These are phyloP conservation scores for Rostratula benghalensis DNA, from an alignment of 2,113 vertebrate species.

Conservation along the genomic window DNA sequence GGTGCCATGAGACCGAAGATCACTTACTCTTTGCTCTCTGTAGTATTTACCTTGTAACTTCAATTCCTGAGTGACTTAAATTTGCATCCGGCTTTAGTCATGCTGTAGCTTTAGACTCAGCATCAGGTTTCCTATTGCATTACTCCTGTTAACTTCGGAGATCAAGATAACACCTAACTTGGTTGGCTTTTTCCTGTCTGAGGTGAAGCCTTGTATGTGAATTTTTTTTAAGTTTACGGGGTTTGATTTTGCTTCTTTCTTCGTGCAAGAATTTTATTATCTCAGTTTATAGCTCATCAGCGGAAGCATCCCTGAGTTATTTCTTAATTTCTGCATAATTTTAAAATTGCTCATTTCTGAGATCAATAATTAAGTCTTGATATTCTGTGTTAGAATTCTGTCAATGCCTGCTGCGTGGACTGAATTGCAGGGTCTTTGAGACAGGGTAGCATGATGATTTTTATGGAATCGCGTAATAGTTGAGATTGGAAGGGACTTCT, in stretches of 20 bases:
- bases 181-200: neutral
- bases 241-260: neutral
- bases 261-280: neutral
- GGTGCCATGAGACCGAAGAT: neutral
- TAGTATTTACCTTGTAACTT: neutral
- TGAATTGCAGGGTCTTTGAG: neutral
- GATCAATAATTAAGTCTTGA: neutral
- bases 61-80: neutral
- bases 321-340: neutral
- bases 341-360: neutral
- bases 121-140: constrained; percentile 30
- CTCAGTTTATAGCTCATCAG: neutral
- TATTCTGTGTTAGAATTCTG: neutral
- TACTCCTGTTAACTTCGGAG: neutral
- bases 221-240: neutral
- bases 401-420: neutral
- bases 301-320: neutral
- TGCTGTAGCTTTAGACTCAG: neutral
- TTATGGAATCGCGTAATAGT: neutral
- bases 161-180: neutral
- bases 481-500: neutral
- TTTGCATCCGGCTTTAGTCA: neutral
- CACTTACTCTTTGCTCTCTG: neutral
- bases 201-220: neutral
- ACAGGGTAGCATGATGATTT: neutral